Evolutionary conservation across 2,113 vertebrate genomes (phyloP), one percentile per base, ranked within the genome.

Genomic region (Hystrix brachyura): DNA sequence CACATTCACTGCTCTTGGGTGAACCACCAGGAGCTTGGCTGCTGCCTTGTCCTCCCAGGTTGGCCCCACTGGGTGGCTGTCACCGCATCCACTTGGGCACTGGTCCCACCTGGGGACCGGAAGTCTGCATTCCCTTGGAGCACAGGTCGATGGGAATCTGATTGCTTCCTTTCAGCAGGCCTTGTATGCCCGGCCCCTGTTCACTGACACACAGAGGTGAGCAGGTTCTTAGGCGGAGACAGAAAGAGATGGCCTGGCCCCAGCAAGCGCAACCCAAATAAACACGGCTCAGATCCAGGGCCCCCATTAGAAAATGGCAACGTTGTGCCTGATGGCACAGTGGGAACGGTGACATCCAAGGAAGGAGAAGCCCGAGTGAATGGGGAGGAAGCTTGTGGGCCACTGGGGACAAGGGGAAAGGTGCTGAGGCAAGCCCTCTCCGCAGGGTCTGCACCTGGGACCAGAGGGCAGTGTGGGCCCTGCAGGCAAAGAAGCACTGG

Each of bases 131-230:
- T 80, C 62, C 4, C 1, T 27, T 2, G 21, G 82, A 34, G 82
- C 32, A 0, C 34, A 8, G 4, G 18, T 15, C 15, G 29, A 1
- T 0, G 43, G 74, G 3, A 0, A 2, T 43, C 7, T 0, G n/a
- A 9, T 0, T 10, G 57, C 80, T 53, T 53, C 14, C 46, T n/a
- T 18, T 34, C 3, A 4, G 72, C 15, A 8, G 57, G 19, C 7
- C 3, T 15, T 23, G 4, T 27, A 23, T 25, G 12, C 80, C 34
- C 7, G 1, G 15, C 27, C 0, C 23, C 51, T 60, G n/a, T 11
- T 57, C 21, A 34, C 32, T 29, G 11, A 4, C 7, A 3, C 27
- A 3, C 15, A 7, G 38, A 0, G 1, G 5, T 7, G 12, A 38
- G 57, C 38, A 17, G 3, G 38, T n/a, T 21, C 38, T 51, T 5